These are phyloP conservation scores for Macquaria ambigua DNA, from an alignment of 2,113 vertebrate species.

Conservation along the genomic window DNA sequence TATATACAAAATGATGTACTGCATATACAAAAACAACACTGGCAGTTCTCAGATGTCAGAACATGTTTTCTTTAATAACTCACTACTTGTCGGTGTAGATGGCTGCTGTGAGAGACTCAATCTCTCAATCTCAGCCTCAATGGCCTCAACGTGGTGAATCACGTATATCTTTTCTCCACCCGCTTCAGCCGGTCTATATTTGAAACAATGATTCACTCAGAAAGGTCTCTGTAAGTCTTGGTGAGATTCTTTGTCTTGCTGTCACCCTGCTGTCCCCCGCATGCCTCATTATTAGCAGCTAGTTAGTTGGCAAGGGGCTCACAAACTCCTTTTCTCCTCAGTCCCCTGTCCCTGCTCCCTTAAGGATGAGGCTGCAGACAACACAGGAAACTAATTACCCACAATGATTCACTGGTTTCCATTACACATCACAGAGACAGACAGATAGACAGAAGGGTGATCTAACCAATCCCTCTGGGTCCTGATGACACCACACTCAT, in stretches of 20 bases:
- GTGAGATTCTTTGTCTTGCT: slow-evolving; percentile 37
- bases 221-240: slow-evolving; percentile 14
- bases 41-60: not conserved
- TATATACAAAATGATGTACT: not conserved
- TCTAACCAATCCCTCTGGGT: slow-evolving; percentile 51
- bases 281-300: slow-evolving; percentile 54
- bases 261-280: slow-evolving; percentile 6
- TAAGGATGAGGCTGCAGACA: slow-evolving; percentile 40
- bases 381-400: slow-evolving; percentile 60
- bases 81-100: not conserved
- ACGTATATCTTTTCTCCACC: slow-evolving; percentile 7
- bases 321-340: slow-evolving; percentile 26
- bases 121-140: not conserved
- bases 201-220: slow-evolving; percentile 39
- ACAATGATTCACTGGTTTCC: slow-evolving; percentile 67
- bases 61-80: not conserved
- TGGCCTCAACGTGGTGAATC: slow-evolving; percentile 27
- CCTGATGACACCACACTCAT: slow-evolving; percentile 46
- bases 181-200: slow-evolving; percentile 27
- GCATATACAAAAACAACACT: not conserved
- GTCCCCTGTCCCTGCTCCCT: slow-evolving; percentile 31
- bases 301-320: slow-evolving; percentile 13
- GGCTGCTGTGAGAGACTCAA: slow-evolving; percentile 9
- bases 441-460: slow-evolving; percentile 47
- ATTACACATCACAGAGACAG: slow-evolving; percentile 46